phyloP scores from a whole-genome alignment of 1,140 invertebrate genomes.

The Globodera rostochiensis region DNA sequence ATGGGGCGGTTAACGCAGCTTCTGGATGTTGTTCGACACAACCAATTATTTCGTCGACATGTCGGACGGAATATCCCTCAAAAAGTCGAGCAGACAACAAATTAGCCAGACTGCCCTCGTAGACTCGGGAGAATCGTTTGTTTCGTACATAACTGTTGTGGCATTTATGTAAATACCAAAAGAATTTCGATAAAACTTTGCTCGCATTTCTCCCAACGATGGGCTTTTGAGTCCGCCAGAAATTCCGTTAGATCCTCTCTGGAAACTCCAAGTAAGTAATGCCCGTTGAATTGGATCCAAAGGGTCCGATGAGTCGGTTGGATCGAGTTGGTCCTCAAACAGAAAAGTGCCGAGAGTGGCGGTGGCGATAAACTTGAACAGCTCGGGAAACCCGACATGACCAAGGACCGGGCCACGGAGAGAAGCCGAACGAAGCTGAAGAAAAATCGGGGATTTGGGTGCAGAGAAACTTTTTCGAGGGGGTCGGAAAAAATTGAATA shows the following conservation, averaged over 20 bases:
- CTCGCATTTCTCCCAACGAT: conserved; percentile 22
- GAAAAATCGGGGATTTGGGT: conserved; percentile 50
- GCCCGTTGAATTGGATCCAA: conserved; percentile 64
- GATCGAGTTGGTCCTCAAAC: conserved; percentile 54
- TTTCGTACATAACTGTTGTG: conserved; percentile 38
- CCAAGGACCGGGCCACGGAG: conserved; percentile 67
- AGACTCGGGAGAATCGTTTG: conserved; percentile 31
- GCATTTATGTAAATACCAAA: too few species aligned
- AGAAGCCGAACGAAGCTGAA: conserved; percentile 43
- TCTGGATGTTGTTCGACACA: conserved; percentile 17
- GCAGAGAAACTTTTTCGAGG: too few species aligned
- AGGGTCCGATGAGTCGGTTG: background rate
- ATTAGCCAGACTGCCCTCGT: conserved; percentile 70
- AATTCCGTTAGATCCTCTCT: conserved; percentile 64
- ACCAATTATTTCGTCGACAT: conserved; percentile 17
- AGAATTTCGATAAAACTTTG: background rate
- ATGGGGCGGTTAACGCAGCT: conserved; percentile 28
- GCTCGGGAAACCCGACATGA: conserved; percentile 75
- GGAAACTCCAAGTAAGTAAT: conserved; percentile 78
- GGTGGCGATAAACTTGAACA: conserved; percentile 78
- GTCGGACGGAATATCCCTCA: conserved; percentile 75
- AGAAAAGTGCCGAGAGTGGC: conserved; percentile 80
- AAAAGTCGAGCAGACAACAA: conserved; percentile 77
- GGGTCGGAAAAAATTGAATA: too few species aligned
- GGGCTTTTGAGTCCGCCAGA: conserved; percentile 27